phyloP scores from a whole-genome alignment of 2,113 vertebrate genomes.

The Misgurnus anguillicaudatus region DNA sequence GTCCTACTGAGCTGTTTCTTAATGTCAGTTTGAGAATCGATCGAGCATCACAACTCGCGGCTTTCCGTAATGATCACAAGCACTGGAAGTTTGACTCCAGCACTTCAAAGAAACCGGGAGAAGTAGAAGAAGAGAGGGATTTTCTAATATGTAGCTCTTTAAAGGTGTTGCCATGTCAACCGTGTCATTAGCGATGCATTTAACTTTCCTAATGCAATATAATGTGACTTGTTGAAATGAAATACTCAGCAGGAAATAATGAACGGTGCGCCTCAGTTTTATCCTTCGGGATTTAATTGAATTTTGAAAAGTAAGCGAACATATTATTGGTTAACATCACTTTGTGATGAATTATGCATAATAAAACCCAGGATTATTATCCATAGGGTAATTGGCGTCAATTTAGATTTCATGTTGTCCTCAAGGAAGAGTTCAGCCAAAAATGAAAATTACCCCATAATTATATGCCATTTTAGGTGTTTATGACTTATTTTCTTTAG shows the following conservation, averaged over 20 bases:
- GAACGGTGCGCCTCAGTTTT: not conserved
- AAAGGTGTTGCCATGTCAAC: slow-evolving; percentile 13
- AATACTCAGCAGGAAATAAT: not conserved
- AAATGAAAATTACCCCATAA: no score
- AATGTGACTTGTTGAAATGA: not conserved
- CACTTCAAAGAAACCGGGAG: not conserved
- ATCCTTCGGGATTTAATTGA: not conserved
- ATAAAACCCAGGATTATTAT: no score
- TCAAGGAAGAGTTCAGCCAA: no score
- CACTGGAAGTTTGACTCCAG: not conserved
- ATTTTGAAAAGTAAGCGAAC: not conserved
- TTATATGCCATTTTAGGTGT: no score
- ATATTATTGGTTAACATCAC: not conserved
- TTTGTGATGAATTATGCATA: not conserved
- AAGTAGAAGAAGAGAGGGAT: no score
- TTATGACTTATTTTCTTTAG: no score
- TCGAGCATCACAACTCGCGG: not conserved
- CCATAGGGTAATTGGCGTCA: no score
- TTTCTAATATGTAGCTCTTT: not conserved
- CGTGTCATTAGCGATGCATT: not conserved
- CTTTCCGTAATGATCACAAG: slow-evolving; percentile 10
- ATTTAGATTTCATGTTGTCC: no score
- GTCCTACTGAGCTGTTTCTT: slow-evolving; percentile 22
- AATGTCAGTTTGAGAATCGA: slow-evolving; percentile 22
- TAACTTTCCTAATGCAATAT: not conserved